Evolutionary conservation across 2,113 vertebrate genomes (phyloP), one percentile per base, ranked within the genome.

Genomic region (Trichechus manatus): DNA sequence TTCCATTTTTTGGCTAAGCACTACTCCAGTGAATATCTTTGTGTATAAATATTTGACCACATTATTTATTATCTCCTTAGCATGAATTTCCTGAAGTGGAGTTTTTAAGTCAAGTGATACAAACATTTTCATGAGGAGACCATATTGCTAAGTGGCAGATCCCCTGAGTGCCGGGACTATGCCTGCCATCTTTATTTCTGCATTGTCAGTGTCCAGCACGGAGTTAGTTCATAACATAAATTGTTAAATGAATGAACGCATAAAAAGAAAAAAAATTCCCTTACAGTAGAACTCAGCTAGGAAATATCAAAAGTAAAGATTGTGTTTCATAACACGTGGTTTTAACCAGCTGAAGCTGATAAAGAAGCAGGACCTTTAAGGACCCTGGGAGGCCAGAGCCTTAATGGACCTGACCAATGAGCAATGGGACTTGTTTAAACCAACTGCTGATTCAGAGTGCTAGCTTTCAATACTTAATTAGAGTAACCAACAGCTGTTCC

Each of bases 41-140:
- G 36, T 23, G 31, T 93, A 81, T 97, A 95, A 96, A 81, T 93
- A 90, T 93, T 88, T 94, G 84, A 80, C 33, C 33, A 84, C 33
- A 56, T 87, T 88, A 88, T 96, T 77, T 74, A 64, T 85, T 92
- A 50, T 90, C 82, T 86, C 20, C 83, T 92, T 96, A 92, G 68
- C 53, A 63, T 72, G 77, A 31, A 10, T 85, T 96, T 93, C 59
- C 93, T 91, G 72, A 77, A 91, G 79, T 82, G 70, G 63, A 86
- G 79, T 68, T 89, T 94, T 95, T 89, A 87, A 83, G 27, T 95
- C 80, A 84, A 77, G 77, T 56, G 47, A 84, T 27, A 79, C 27
- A 86, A 93, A 96, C 33, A 53, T 95, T 89, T 97, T 92, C 50
- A 29, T 92, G 82, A 92, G 25, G 36, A 59, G 29, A 80, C 90